Evolutionary conservation across 1,140 invertebrate species (phyloP).

Genomic region (Drosophila cardini): DNA sequence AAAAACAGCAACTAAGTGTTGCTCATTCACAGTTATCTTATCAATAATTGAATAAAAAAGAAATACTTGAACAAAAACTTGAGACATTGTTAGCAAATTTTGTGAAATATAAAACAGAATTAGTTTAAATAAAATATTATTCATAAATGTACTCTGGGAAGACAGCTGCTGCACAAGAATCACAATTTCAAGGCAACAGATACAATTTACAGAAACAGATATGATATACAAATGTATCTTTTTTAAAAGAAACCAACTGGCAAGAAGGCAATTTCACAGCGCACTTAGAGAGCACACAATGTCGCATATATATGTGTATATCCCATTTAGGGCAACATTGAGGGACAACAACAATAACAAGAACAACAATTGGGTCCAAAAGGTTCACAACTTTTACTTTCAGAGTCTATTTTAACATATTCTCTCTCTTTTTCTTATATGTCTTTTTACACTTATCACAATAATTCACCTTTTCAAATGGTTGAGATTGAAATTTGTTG

Average conservation of each 20-base stretch:
- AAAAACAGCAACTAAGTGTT: constrained; percentile 28
- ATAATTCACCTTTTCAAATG: constrained; percentile 54
- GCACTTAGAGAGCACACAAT: constrained; percentile 19
- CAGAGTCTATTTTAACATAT: constrained; percentile 2
- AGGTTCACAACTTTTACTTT: constrained; percentile 54
- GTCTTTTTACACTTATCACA: constrained; percentile 23
- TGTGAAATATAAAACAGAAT: constrained; percentile 1
- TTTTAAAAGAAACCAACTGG: not conserved
- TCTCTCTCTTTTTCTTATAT: constrained; percentile 9
- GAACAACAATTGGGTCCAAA: not conserved
- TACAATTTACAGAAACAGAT: constrained; percentile 6
- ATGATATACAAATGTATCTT: not conserved
- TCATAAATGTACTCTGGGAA: constrained; percentile 12
- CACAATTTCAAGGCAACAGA: constrained; percentile 21
- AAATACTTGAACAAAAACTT: constrained; percentile 8
- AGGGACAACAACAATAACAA: constrained; percentile 46
- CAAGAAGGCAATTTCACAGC: constrained; percentile 24
- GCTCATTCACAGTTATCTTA: constrained; percentile 43
- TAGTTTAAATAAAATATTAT: constrained; percentile 2
- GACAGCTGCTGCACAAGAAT: constrained; percentile 14
- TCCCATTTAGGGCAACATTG: constrained; percentile 35
- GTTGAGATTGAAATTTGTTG: constrained; percentile 18
- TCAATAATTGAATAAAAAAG: constrained; percentile 28
- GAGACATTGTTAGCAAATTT: constrained; percentile 1
- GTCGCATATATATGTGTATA: not conserved